Evolutionary conservation across 1,140 invertebrate genomes (phyloP), one percentile per base, ranked within the genome.

Genomic region (Hycleus phaleratus): DNA sequence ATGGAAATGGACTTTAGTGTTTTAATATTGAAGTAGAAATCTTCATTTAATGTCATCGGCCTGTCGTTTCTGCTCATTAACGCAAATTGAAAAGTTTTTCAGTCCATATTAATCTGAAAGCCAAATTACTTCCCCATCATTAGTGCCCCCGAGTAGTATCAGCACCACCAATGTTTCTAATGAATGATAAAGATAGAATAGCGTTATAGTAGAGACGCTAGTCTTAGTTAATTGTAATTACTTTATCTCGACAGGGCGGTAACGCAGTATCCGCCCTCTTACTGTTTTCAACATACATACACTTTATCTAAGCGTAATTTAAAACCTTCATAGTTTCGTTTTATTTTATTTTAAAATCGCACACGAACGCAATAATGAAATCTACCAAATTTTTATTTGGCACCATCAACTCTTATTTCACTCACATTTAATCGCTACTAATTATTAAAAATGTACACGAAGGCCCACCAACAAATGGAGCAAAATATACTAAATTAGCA

Each of bases 71-170:
- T 38, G 58, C 54, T 63, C 61, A 65, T 65, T 62, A 63, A 61
- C 54, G 44, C 60, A 65, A 65, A 65, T 65, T 65, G 63, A 65
- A 65, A 65, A 65, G 63, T 65, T 65, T 62, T 58, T 53, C 55
- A 59, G 26, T 62, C 46, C 56, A 62, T 65, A 65, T 65, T 65
- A 65, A 63, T 65, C 61, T 60, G 25, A 47, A 56, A 60, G 53
- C 56, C 61, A 65, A 65, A 65, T 65, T 65, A 63, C 61, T 65
- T 65, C 56, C 50, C 58, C 61, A 58, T 65, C 63, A 65, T 65
- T 65, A 65, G 61, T 57, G 61, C 51, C 57, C 51, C 42, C 46
- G 43, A 65, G 58, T 61, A 63, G 60, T 58, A 61, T 59, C 59
- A 59, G 59, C 59, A 54, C 7, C 32, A 32, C 4, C 7, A 32